phyloP scores from a whole-genome alignment of 1,140 invertebrate species.

The Scaptomyza hsui region DNA sequence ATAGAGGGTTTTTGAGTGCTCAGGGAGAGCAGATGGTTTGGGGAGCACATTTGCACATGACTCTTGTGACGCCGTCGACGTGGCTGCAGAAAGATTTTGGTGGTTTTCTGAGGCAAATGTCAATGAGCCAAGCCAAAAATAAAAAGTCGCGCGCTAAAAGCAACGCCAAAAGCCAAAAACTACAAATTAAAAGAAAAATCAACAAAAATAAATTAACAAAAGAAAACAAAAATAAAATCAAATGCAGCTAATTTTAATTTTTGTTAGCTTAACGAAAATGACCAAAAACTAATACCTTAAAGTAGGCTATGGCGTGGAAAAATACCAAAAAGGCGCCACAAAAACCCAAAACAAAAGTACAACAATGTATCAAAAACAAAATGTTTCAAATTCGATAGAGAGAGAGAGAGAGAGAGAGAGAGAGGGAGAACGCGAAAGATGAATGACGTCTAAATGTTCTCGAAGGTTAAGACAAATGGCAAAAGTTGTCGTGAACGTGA shows the following conservation, averaged over 20 bases:
- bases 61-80: slow-evolving; percentile 22
- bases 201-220: slow-evolving; percentile 13
- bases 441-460: slow-evolving; percentile 80
- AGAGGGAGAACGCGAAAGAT: slow-evolving; percentile 23
- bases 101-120: slow-evolving; percentile 38
- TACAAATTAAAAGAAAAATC: slow-evolving; percentile 1
- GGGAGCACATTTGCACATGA: slow-evolving; percentile 34
- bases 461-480: slow-evolving; percentile 81
- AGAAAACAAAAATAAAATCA: slow-evolving; percentile 19
- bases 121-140: slow-evolving; percentile 53
- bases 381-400: slow-evolving; percentile 56
- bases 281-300: slow-evolving; percentile 42
- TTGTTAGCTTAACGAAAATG: slow-evolving; percentile 31
- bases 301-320: slow-evolving; percentile 41
- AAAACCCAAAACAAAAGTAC: slow-evolving; percentile 27
- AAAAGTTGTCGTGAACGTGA: slow-evolving; percentile 54
- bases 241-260: slow-evolving; percentile 52
- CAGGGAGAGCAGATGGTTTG: not conserved
- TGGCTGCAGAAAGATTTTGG: slow-evolving; percentile 2
- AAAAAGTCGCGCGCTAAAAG: slow-evolving; percentile 33
- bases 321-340: slow-evolving; percentile 33
- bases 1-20: slow-evolving; percentile 25
- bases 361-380: slow-evolving; percentile 41
- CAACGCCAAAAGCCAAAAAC: slow-evolving; percentile 36
- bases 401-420: slow-evolving; percentile 43